Conservation (phyloP, 1,140 invertebrate genomes). For the Pogonomyrmex barbatus region DNA sequence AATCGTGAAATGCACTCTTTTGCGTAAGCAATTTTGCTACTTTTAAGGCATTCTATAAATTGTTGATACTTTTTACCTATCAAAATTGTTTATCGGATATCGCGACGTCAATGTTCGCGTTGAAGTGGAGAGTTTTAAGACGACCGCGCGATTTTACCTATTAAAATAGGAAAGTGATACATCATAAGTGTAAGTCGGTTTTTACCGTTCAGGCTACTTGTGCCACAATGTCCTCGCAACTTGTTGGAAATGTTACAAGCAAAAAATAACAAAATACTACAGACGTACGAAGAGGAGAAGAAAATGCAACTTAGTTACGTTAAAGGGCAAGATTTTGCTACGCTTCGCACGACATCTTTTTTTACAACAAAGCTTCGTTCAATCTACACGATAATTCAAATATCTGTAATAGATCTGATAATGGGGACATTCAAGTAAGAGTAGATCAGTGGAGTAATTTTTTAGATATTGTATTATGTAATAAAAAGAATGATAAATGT, state of each 20-base stretch:
- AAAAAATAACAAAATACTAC: constrained; percentile 16
- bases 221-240: constrained; percentile 53
- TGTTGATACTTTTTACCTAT: constrained; percentile 59
- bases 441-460: constrained; percentile 9
- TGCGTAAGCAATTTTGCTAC: constrained; percentile 51
- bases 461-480: background rate
- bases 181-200: constrained; percentile 44
- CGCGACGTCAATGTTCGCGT: constrained; percentile 10
- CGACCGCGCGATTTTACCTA: constrained; percentile 37
- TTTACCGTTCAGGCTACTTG: constrained; percentile 59
- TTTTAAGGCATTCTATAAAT: constrained; percentile 42
- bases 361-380: constrained; percentile 29
- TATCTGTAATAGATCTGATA: constrained; percentile 34
- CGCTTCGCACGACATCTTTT: constrained; percentile 30
- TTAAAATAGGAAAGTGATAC: constrained; percentile 45
- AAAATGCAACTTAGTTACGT: constrained; percentile 44
- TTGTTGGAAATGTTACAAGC: constrained; percentile 50
- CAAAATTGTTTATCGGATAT: constrained; percentile 54
- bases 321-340: constrained; percentile 30
- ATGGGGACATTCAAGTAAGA: constrained; percentile 35
- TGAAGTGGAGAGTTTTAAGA: constrained; percentile 46
- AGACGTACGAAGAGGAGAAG: constrained; percentile 19
- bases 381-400: constrained; percentile 23
- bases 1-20: constrained; percentile 36
- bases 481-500: background rate